Evolutionary conservation across 2,797 vertebrate genomes (phyloP).

Genomic region (Sebastes paucispinis): DNA sequence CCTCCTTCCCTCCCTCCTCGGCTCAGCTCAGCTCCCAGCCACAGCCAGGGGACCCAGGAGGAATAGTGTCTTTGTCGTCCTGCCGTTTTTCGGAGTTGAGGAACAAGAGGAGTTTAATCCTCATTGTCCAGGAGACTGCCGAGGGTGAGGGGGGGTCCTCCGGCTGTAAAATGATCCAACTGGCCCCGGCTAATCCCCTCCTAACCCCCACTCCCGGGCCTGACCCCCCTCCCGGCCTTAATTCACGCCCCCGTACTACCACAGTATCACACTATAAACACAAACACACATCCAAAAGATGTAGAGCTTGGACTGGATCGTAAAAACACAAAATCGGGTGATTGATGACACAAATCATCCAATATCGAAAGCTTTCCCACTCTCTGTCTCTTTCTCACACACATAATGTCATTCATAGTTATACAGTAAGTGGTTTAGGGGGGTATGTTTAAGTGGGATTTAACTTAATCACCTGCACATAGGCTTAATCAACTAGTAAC

Average conservation of each 20-base stretch:
- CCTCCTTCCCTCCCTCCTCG: conserved; percentile 33
- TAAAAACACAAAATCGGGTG: conserved; percentile 14
- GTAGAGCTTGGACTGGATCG: not conserved
- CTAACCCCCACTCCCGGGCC: conserved; percentile 83
- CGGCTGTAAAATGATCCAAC: conserved; percentile 97
- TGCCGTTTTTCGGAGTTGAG: conserved; percentile 82
- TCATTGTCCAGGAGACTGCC: conserved; percentile 84
- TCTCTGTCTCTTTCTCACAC: not conserved
- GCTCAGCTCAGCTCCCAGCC: conserved; percentile 71
- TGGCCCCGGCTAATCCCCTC: conserved; percentile 94
- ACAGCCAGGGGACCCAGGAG: conserved; percentile 76
- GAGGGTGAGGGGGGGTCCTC: conserved; percentile 77
- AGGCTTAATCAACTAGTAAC: conserved; percentile 47
- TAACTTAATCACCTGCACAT: conserved; percentile 68
- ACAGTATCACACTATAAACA: conserved; percentile 54
- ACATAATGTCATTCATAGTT: conserved; percentile 30
- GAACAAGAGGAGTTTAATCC: conserved; percentile 89
- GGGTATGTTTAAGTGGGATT: conserved; percentile 66
- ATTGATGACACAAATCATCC: not conserved
- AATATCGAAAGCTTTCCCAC: not conserved
- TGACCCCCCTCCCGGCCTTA: conserved; percentile 68
- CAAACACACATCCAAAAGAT: conserved; percentile 22
- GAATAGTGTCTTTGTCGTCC: conserved; percentile 83
- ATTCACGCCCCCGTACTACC: conserved; percentile 56
- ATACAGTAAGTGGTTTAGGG: conserved; percentile 48